Evolutionary conservation across 2,113 vertebrate genomes (phyloP).

Genomic region (Hyla sarda): DNA sequence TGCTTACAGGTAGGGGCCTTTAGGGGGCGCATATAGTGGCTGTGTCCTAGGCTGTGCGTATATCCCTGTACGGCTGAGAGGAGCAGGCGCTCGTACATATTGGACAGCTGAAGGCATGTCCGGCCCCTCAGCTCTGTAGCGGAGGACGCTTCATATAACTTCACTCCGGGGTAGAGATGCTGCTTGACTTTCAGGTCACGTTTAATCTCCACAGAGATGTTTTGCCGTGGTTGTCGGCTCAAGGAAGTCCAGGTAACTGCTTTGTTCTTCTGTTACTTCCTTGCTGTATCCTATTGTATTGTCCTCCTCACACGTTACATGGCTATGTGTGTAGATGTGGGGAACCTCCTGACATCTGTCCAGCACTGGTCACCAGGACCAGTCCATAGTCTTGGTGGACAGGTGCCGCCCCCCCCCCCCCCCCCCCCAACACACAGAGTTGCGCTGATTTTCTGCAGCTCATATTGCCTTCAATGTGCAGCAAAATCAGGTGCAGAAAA

Average conservation of each 20-base stretch:
- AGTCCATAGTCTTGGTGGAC: no score
- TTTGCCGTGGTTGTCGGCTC: conserved; percentile 68
- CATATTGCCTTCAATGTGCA: no score
- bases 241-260: conserved; percentile 26
- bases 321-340: not conserved
- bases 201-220: conserved; percentile 73
- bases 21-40: no score
- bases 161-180: conserved; percentile 59
- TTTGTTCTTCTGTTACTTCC: not conserved
- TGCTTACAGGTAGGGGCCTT: no score
- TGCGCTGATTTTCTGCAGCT: no score
- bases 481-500: no score
- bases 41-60: no score
- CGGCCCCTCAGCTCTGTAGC: not conserved
- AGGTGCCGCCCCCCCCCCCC: no score
- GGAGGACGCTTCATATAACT: not conserved
- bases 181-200: conserved; percentile 64
- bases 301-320: not conserved
- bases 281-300: not conserved
- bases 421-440: no score
- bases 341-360: no score
- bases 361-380: no score
- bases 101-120: not conserved
- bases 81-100: not conserved
- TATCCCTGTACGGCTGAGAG: no score